Evolutionary conservation across 2,113 vertebrate genomes (phyloP).

Genomic region (Nothobranchius kuhntae): DNA sequence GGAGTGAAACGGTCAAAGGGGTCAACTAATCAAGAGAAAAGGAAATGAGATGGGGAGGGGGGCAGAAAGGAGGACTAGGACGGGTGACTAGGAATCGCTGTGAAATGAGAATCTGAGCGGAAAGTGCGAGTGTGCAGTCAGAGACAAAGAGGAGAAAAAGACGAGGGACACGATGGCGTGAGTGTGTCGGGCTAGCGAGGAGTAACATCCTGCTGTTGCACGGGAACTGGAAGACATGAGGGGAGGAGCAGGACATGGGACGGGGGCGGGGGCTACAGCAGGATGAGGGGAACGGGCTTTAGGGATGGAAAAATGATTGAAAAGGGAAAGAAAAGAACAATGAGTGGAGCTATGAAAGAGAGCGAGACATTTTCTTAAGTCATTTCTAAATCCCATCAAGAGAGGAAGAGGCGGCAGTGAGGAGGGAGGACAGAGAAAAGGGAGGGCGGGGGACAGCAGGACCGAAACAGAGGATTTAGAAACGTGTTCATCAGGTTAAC

Average conservation of each 20-base stretch:
- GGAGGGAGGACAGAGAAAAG: background rate
- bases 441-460: conserved; percentile 8
- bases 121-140: conserved; percentile 43
- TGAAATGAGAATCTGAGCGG: conserved; percentile 75
- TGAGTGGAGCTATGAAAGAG: conserved; percentile 30
- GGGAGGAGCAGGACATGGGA: conserved; percentile 51
- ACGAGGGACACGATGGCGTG: conserved; percentile 46
- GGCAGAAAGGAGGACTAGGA: conserved; percentile 49
- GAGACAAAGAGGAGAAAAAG: conserved; percentile 35
- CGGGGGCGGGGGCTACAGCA: conserved; percentile 31
- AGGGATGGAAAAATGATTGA: conserved; percentile 31
- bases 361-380: conserved; percentile 30
- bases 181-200: conserved; percentile 27
- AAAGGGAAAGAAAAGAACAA: conserved; percentile 48
- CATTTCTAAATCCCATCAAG: conserved; percentile 50
- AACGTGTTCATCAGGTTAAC: background rate
- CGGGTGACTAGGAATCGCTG: conserved; percentile 75
- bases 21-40: conserved; percentile 73
- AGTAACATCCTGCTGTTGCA: conserved; percentile 55
- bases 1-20: conserved; percentile 66
- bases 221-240: conserved; percentile 39
- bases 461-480: background rate
- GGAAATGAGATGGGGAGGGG: conserved; percentile 58
- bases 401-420: conserved; percentile 21
- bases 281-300: conserved; percentile 28